phyloP scores from a whole-genome alignment of 2,797 vertebrate genomes.

The Lepus oiostolus region DNA sequence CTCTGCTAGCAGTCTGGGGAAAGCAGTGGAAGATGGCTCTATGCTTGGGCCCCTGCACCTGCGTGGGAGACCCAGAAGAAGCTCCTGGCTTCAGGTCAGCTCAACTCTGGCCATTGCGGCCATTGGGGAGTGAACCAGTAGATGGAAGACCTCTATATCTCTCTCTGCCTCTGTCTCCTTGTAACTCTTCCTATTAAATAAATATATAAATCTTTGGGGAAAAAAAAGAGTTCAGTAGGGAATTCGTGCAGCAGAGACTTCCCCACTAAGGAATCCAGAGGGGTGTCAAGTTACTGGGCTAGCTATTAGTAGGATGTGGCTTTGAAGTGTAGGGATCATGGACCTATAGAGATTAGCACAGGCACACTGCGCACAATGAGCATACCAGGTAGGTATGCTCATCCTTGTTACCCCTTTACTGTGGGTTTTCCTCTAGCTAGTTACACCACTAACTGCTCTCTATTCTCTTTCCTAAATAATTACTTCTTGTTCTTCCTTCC shows the following conservation, averaged over 20 bases:
- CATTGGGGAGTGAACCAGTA: too few species aligned
- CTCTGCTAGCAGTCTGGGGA: too few species aligned
- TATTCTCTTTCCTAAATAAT: background rate
- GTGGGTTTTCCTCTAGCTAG: background rate
- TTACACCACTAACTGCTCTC: background rate
- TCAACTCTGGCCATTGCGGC: too few species aligned
- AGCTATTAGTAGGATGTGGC: too few species aligned
- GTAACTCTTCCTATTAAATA: too few species aligned
- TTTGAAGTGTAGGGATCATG: background rate
- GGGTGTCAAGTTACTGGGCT: background rate
- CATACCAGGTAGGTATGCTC: background rate
- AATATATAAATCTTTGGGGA: too few species aligned
- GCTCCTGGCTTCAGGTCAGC: too few species aligned
- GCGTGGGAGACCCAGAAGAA: too few species aligned
- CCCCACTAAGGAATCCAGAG: background rate
- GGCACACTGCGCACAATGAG: rapidly evolving
- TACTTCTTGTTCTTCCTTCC: background rate
- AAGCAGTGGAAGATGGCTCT: too few species aligned
- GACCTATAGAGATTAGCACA: background rate
- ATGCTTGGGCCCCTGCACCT: too few species aligned
- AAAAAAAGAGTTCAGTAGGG: background rate
- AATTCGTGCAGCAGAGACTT: background rate
- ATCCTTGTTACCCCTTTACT: background rate
- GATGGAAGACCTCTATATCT: too few species aligned
- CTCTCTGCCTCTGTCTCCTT: too few species aligned